A percentile compares a stretch with the other conserved stretches of the same genome.
phyloP scores from a whole-genome alignment of 2,888 invertebrate species.

The Monoplex corrugatus region DNA sequence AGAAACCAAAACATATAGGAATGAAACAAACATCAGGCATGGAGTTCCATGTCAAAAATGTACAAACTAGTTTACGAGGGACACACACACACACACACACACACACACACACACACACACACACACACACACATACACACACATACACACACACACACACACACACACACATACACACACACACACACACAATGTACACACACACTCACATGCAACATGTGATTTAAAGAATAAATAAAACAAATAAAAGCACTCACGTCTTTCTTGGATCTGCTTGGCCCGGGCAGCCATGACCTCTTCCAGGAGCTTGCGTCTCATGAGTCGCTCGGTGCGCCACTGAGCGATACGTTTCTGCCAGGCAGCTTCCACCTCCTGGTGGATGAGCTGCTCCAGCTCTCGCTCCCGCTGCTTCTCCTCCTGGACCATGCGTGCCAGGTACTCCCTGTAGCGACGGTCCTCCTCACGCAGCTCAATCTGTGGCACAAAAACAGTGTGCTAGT shows the following conservation, averaged over 20 bases:
- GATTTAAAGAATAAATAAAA: background rate
- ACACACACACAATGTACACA: no score
- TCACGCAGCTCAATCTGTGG: slow-evolving; percentile 78
- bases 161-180: background rate
- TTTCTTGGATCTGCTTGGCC: slow-evolving; percentile 76
- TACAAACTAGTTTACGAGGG: no score
- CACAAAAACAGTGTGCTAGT: no score
- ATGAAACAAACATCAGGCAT: no score
- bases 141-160: slow-evolving; percentile 20
- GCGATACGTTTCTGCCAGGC: slow-evolving; percentile 80
- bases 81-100: no score
- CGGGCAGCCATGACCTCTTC: slow-evolving; percentile 77
- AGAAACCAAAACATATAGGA: no score
- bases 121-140: slow-evolving; percentile 16
- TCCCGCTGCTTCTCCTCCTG: slow-evolving; percentile 77
- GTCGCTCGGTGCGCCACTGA: slow-evolving; percentile 77
- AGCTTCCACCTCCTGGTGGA: slow-evolving; percentile 79
- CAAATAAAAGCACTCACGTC: slow-evolving; percentile 73
- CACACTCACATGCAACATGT: slow-evolving; percentile 17
- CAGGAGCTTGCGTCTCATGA: slow-evolving; percentile 77
- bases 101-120: no score
- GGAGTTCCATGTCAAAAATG: no score
- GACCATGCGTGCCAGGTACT: slow-evolving; percentile 76
- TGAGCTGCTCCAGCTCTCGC: slow-evolving; percentile 76
- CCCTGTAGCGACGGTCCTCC: slow-evolving; percentile 78